A percentile compares a stretch with the other conserved stretches of the same genome.
phyloP scores from a whole-genome alignment of 2,113 vertebrate genomes.

The human (Homo sapiens) region GRCh38 chr6:90822001-90822500 shows the following conservation, averaged over 20 bases:
- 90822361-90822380: neutral
- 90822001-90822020: constrained; percentile 53
- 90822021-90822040: constrained; percentile 14
- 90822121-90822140: constrained; percentile 35
- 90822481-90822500: neutral
- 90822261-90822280: neutral
- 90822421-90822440: neutral
- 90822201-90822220: neutral
- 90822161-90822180: neutral
- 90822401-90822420: neutral
- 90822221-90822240: neutral
- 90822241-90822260: constrained; percentile 8
- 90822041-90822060: constrained; percentile 47
- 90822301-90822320: constrained; percentile 26
- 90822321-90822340: neutral
- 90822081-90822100: constrained; percentile 40
- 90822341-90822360: neutral
- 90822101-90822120: neutral
- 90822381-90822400: neutral
- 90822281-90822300: constrained; percentile 31
- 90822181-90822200: constrained; percentile 20
- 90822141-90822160: neutral
- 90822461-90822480: neutral
- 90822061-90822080: constrained; percentile 33
- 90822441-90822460: neutral